Base-by-base conservation (phyloP, 2,888 invertebrate genomes). In the Meteorus colon region DNA sequence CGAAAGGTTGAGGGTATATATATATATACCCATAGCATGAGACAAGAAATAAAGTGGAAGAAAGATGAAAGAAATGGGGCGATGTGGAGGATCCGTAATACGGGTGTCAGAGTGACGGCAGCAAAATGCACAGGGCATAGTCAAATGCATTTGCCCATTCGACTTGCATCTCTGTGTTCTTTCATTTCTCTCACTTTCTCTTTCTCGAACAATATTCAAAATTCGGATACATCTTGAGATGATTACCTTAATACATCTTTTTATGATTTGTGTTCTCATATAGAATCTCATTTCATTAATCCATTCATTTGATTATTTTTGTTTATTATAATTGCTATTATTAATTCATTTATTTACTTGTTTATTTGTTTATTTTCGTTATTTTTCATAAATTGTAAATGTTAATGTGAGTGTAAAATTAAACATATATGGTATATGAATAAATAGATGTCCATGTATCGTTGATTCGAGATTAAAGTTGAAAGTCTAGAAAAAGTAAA, bases 1-100 rank as follows among this genome's bases (percentile, higher is more conserved):
- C 73, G 80, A 73, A 80, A 76, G 31, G 78, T 81, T 55, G 19
- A 6, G 8, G 8, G 55, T 55, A 10, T 19, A 19, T 41, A 41
- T 41, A 41, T n/a, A n/a, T 48, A 48, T 41, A 41, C 12, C 4
- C 16, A 45, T 5, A 14, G 24, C 24, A 24, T 24, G 24, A 24
- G 24, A 24, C 24, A 24, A 24, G 24, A 24, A 51, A 37, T 63
- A 51, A 31, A 51, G 27, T 27, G 60, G 41, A 8, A 70, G 65
- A 74, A 51, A 51, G 51, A 70, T 31, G 19, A 72, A 62, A 45
- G 60, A 31, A 41, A 14, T 27, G 41, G 62, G 62, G 45, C 34
- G 34, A 34, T 34, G 34, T 6, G 34, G 8, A 34, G 34, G 8
- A 8, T 1, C 34, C 48, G 19, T 72, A 72, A 45, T 62, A 63